Base-by-base conservation (phyloP, 2,113 vertebrate genomes). In the Daubentonia madagascariensis region DNA sequence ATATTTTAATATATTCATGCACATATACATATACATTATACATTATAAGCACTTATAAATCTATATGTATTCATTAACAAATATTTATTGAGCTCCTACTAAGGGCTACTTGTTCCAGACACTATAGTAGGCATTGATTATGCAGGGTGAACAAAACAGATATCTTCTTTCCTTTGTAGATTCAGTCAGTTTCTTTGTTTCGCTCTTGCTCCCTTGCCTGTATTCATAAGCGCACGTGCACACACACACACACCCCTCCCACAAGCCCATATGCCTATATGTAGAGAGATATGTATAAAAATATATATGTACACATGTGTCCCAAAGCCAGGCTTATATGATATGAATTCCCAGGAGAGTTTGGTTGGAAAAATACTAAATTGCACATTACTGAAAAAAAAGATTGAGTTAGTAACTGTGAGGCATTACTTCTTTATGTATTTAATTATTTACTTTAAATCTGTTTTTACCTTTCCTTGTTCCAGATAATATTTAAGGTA, bases 371-470 rank as follows among this genome's bases (percentile, higher is more conserved):
- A 37, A 85, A 68, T 59, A 35, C 13, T 32, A 48, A 81, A 87
- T 6, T 45, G 2, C 4, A 59, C 79, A 43, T 89, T 73, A 78
- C 1, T 91, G 6, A 95, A 93, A 95, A 35, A 72, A 94, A 96
- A 59, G 3, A 17, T 59, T 23, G 37, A 8, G 4, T 20, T 86
- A 89, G 7, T 45, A 59, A 87, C 12, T 72, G 59, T 57, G 32
- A 3, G 6, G 1, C 1, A 48, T 68, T 59, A 68, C 1, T 5
- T 91, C 18, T 25, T 37, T 63, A 37, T 20, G 2, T 68, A 40
- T 52, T 95, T 89, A 59, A 84, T 96, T 95, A 73, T 67, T 95
- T 85, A 88, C 45, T 54, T 94, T 85, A 85, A 50, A 52, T 76
- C 6, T 75, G 81, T 70, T 88, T 96, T 93, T 79, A 65, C 35